phyloP scores from a whole-genome alignment of 2,888 invertebrate species.

The Alloplasta piceator region DNA sequence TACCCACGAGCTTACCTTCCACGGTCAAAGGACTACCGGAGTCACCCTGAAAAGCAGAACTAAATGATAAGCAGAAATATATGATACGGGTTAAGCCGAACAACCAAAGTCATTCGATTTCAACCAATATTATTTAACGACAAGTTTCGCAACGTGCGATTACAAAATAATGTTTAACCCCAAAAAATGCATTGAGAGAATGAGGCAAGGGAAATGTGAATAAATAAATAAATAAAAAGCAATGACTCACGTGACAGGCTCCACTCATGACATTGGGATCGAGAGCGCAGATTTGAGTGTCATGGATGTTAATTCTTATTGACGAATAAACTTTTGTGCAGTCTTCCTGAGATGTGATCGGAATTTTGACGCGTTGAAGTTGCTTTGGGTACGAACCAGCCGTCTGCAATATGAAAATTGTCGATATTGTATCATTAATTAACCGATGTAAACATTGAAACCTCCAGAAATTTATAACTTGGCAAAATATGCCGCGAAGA shows the following conservation, averaged over 20 bases:
- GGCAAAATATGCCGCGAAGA: no score
- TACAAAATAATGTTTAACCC: not conserved
- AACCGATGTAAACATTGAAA: no score
- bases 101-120: not conserved
- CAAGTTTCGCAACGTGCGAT: not conserved
- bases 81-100: not conserved
- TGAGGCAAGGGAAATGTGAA: not conserved
- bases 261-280: conserved; percentile 63
- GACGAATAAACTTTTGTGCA: conserved; percentile 80
- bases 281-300: conserved; percentile 65
- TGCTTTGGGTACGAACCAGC: conserved; percentile 72
- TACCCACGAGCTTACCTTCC: conserved; percentile 73
- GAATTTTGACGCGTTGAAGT: conserved; percentile 85
- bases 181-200: not conserved
- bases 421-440: not conserved
- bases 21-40: conserved; percentile 73
- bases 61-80: no score
- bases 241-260: conserved; percentile 67
- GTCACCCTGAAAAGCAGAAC: conserved; percentile 70
- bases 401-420: conserved; percentile 62
- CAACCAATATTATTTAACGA: not conserved
- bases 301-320: conserved; percentile 56
- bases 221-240: not conserved
- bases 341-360: conserved; percentile 84
- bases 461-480: no score